phyloP scores from a whole-genome alignment of 2,113 vertebrate species.

The Carassius gibelio region DNA sequence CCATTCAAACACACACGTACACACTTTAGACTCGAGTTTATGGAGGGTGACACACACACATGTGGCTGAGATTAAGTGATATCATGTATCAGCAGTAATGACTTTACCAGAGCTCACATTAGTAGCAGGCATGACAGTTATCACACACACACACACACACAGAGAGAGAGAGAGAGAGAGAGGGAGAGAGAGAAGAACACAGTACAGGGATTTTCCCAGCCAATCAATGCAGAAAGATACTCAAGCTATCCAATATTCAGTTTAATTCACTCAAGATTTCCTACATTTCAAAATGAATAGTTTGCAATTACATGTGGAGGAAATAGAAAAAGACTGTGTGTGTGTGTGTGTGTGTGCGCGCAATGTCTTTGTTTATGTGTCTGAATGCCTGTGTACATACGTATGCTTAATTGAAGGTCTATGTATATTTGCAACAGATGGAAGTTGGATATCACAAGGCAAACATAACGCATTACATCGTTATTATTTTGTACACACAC shows the following conservation, averaged over 20 bases:
- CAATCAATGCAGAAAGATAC: conserved; percentile 27
- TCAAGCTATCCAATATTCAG: neutral
- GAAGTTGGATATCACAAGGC: neutral
- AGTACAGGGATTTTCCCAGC: conserved; percentile 9
- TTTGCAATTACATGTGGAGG: neutral
- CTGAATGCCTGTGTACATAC: neutral
- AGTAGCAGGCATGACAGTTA: conserved; percentile 33
- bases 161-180: neutral
- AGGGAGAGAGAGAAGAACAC: neutral
- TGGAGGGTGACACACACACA: conserved; percentile 37
- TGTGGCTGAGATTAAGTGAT: conserved; percentile 36
- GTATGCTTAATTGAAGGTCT: neutral
- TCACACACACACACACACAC: conserved; percentile 14
- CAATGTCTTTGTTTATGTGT: conserved; percentile 10
- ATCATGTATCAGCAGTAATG: conserved; percentile 49
- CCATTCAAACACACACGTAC: conserved; percentile 22
- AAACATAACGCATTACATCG: neutral
- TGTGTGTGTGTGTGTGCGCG: no score
- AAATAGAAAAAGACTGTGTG: neutral
- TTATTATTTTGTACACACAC: neutral
- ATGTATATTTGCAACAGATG: conserved; percentile 16
- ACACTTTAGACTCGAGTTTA: conserved; percentile 36
- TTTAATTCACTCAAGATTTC: conserved; percentile 8
- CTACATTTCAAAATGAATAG: neutral
- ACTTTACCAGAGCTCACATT: conserved; percentile 53